Conservation (phyloP, 1,140 invertebrate genomes). For the Trichomalopsis sarcophagae region DNA sequence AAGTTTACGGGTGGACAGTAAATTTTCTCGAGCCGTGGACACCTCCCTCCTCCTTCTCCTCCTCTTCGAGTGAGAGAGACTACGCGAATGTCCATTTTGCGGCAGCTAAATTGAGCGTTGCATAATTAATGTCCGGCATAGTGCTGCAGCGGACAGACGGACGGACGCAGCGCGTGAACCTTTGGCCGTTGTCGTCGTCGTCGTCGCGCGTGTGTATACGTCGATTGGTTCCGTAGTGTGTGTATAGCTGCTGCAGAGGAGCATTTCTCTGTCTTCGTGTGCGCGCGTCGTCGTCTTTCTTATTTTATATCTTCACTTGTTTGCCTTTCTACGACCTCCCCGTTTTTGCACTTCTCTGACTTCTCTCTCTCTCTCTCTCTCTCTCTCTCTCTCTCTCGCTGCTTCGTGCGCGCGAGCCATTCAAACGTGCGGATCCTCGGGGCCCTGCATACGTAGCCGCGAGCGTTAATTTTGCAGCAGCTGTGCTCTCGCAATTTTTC, state of each 20-base stretch:
- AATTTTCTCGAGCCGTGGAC: constrained; percentile 60
- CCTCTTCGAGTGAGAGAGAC: constrained; percentile 27
- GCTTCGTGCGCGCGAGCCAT: not conserved
- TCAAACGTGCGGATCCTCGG: constrained; percentile 6
- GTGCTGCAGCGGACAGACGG: not conserved
- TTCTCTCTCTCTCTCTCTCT: constrained; percentile 5
- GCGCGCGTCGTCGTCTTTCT: constrained; percentile 18
- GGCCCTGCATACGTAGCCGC: not conserved
- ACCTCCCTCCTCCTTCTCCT: constrained; percentile 48
- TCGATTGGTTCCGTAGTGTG: not conserved
- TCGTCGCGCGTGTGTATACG: not conserved
- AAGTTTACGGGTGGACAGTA: constrained; percentile 57
- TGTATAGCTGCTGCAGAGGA: not conserved
- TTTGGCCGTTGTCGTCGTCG: not conserved
- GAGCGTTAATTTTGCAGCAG: constrained; percentile 15
- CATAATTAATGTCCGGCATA: constrained; percentile 65
- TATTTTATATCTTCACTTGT: constrained; percentile 39
- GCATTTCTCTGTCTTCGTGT: not conserved
- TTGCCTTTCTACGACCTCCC: constrained; percentile 31
- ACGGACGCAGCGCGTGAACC: not conserved
- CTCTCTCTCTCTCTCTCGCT: constrained; percentile 11
- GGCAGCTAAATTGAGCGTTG: constrained; percentile 68
- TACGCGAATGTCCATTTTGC: constrained; percentile 59
- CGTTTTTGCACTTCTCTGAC: constrained; percentile 22
- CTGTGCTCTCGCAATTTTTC: not conserved